A percentile compares a stretch with the other conserved stretches of the same genome.
These are phyloP conservation scores for Amyelois transitella DNA, from an alignment of 1,140 invertebrate genomes.

Conservation along the genomic window DNA sequence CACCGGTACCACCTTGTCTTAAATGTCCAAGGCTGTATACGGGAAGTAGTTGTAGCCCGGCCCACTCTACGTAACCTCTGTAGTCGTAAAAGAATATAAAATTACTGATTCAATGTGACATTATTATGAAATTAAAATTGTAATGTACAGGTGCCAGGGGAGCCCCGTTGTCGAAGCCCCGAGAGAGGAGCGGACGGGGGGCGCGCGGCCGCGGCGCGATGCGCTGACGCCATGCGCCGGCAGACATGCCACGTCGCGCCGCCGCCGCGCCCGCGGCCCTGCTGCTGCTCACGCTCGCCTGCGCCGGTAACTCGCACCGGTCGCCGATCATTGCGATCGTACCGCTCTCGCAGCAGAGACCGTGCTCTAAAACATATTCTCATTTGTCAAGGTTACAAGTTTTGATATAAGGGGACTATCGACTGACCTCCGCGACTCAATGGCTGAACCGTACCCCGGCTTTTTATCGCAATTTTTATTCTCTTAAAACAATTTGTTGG, in stretches of 20 bases:
- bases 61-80: too few species aligned
- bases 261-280: conserved; percentile 44
- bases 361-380: background rate
- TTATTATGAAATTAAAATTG: background rate
- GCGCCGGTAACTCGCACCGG: conserved; percentile 36
- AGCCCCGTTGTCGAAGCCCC: background rate
- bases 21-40: too few species aligned
- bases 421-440: too few species aligned
- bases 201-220: conserved; percentile 42
- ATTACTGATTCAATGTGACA: too few species aligned
- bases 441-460: too few species aligned
- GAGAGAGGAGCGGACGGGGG: conserved; percentile 18
- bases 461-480: too few species aligned
- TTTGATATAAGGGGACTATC: too few species aligned
- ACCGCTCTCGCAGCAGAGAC: background rate
- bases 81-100: too few species aligned
- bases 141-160: background rate
- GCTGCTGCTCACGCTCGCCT: conserved; percentile 59
- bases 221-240: conserved; percentile 62
- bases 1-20: too few species aligned
- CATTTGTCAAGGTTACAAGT: too few species aligned
- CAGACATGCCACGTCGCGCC: conserved; percentile 50
- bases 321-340: background rate
- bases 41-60: too few species aligned
- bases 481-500: too few species aligned